Evolutionary conservation across 1,140 invertebrate genomes (phyloP), one percentile per base, ranked within the genome.

Genomic region (Propsilocerus akamusi): DNA sequence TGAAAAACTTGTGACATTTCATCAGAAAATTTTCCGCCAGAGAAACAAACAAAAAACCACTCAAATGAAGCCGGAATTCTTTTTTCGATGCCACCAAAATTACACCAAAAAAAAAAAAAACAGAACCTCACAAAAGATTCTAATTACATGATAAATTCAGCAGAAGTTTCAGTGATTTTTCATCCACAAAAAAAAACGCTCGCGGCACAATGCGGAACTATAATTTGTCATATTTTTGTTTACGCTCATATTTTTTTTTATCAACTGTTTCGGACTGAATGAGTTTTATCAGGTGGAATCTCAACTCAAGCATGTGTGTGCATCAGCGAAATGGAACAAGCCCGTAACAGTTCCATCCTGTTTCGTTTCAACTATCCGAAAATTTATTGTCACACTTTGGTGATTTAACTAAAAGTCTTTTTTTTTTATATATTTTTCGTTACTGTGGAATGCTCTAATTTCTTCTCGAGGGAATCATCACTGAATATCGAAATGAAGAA

Each of bases 141-240:
- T 41, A 41, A 41, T 41, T 41, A 41, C 34, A 41, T 17, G 34
- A 41, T 41, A 41, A 41, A 41, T 20, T 41, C 17, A 41, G 22
- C 17, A 17, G 17, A 41, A 41, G 10, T 20, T 17, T 41, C 22
- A 17, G 34, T 41, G 34, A 41, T 14, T 7, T 41, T 41, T 6
- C 6, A 37, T n/a, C 5, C 7, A 41, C 8, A 41, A 41, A 41
- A 37, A 6, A 22, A 41, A 41, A 17, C 17, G 10, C 8, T 8
- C 22, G 10, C 17, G n/a, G 17, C 17, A 20, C 17, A 41, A 20
- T 41, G 34, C 34, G 34, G 34, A 41, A 41, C 34, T 41, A 41
- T 41, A 41, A 41, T 41, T 41, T 41, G 34, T 41, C 34, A 41
- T 41, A 41, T 41, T 41, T 41, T 41, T 41, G 14, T 41, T 41